Conservation (phyloP, 2,797 vertebrate species). For the Denticeps clupeoides region DNA sequence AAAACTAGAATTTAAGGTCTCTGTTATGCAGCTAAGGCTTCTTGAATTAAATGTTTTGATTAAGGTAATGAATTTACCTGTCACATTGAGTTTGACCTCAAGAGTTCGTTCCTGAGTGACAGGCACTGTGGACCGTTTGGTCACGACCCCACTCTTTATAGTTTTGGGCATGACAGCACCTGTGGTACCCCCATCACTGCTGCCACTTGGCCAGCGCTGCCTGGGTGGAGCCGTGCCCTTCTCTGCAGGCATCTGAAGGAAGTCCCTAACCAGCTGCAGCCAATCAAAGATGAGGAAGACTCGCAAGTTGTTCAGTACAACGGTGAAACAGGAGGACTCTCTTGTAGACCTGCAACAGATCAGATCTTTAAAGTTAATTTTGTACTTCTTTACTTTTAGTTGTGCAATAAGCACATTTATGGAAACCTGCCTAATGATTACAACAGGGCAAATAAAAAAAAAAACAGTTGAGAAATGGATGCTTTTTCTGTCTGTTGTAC, state of each 20-base stretch:
- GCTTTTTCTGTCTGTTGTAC: conserved; percentile 40
- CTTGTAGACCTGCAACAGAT: conserved; percentile 69
- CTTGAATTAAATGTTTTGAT: too few relatives aligned
- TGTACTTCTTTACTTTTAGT: too few relatives aligned
- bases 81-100: conserved; percentile 92
- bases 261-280: conserved; percentile 79
- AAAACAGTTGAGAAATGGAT: not conserved
- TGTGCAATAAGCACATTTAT: not conserved
- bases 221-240: conserved; percentile 36
- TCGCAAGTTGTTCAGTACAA: conserved; percentile 90
- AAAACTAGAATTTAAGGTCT: too few relatives aligned
- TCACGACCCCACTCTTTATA: conserved; percentile 86
- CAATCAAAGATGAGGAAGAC: conserved; percentile 97
- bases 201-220: conserved; percentile 44
- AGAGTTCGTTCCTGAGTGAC: conserved; percentile 71
- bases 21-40: too few relatives aligned
- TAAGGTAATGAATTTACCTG: conserved; percentile 55
- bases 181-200: conserved; percentile 30
- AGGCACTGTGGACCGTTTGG: conserved; percentile 81
- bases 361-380: not conserved
- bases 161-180: conserved; percentile 72
- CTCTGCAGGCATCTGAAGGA: conserved; percentile 67
- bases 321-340: conserved; percentile 86
- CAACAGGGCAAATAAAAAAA: not conserved
- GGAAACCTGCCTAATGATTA: not conserved